Base-by-base conservation (phyloP, 2,888 invertebrate species). In the Calliscelio sp. region DNA sequence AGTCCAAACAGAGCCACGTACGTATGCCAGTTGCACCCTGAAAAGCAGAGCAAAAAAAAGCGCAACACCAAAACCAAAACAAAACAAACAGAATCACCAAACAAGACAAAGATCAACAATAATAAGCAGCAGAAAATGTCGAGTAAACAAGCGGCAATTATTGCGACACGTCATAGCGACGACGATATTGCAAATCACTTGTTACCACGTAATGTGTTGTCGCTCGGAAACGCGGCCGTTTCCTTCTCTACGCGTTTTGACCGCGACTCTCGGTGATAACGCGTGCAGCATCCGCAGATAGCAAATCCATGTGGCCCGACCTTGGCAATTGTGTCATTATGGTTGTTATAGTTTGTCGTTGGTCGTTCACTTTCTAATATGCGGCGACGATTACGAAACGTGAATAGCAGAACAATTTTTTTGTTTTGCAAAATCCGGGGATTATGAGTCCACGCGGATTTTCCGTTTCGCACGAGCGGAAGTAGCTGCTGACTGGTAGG, bases 191-290 rank as follows among this genome's bases (percentile, higher is more conserved):
- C 51, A 24, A 22, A 22, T 24, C 65, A 65, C 49, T 65, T 20
- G 32, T 32, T 49, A 49, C 65, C 65, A 65, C 65, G 65, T 65
- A 65, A 65, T 65, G 32, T 44, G 3, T 38, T 38, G 11, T 38
- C 14, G 14, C 32, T 7, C 10, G 32, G 44, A 44, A 44, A 44
- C 4, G 8, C 44, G 8, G 11, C n/a, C n/a, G n/a, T n/a, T n/a
- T n/a, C n/a, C n/a, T n/a, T n/a, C n/a, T n/a, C n/a, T n/a, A n/a
- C n/a, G n/a, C n/a, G n/a, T n/a, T n/a, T n/a, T n/a, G n/a, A n/a
- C n/a, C n/a, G n/a, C n/a, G n/a, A n/a, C n/a, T n/a, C n/a, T n/a
- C n/a, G n/a, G n/a, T n/a, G n/a, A n/a, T n/a, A n/a, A 18, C 44
- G 16, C n/a, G 44, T 44, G n/a, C 28, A 24, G 46, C 41, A 22